Evolutionary conservation across 2,113 vertebrate species (phyloP).

Genomic region (Helogale parvula): DNA sequence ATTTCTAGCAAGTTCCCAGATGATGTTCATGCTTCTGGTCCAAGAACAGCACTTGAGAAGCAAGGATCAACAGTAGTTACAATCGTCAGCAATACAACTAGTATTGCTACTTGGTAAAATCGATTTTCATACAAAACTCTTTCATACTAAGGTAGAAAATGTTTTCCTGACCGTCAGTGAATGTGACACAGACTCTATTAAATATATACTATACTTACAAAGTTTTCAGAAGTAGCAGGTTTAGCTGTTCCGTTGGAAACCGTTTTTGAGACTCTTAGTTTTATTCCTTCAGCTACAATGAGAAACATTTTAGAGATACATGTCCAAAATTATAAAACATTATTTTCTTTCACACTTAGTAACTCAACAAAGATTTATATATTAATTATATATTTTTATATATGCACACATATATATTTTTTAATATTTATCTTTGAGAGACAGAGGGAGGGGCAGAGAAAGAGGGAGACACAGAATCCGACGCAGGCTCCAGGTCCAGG

Average conservation of each 20-base stretch:
- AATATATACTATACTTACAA: constrained; percentile 83
- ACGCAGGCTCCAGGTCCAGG: no score
- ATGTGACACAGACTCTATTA: neutral
- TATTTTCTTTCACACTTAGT: constrained; percentile 36
- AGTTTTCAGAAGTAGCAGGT: constrained; percentile 80
- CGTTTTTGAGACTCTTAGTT: constrained; percentile 87
- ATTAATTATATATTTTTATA: neutral
- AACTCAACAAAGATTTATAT: neutral
- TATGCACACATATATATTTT: neutral
- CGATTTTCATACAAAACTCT: neutral
- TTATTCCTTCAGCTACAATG: constrained; percentile 90
- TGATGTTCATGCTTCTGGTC: rapidly evolving
- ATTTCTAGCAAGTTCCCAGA: neutral
- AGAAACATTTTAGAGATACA: constrained; percentile 49
- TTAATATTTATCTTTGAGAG: no score
- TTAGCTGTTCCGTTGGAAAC: constrained; percentile 88
- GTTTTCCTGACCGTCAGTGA: neutral
- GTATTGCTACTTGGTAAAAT: neutral
- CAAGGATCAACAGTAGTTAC: no score
- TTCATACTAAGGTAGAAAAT: neutral
- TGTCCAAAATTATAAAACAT: constrained; percentile 32
- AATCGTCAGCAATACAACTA: neutral
- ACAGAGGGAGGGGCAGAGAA: no score
- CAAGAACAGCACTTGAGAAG: neutral
- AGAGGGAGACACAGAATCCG: no score